These are phyloP conservation scores for Gonocerus acuteangulatus DNA, from an alignment of 2,888 invertebrate species.

Conservation along the genomic window DNA sequence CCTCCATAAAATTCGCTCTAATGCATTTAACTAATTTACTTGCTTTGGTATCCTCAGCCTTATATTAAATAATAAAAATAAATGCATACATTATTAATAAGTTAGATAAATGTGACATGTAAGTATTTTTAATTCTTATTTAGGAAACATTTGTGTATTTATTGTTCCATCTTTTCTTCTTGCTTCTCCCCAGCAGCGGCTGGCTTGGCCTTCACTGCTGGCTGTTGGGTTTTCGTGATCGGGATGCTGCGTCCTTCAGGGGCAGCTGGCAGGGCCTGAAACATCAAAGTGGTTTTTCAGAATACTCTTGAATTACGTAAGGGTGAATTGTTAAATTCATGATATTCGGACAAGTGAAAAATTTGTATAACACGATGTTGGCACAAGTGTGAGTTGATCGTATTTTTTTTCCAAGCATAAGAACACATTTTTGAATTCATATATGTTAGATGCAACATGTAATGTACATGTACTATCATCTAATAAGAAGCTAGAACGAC, in stretches of 20 bases:
- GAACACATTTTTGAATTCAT: too few relatives aligned
- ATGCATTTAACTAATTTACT: not conserved
- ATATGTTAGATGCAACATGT: too few relatives aligned
- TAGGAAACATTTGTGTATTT: not conserved
- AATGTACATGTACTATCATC: too few relatives aligned
- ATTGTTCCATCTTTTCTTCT: slow-evolving; percentile 16
- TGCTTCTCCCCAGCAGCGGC: slow-evolving; percentile 1
- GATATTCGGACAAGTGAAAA: too few relatives aligned
- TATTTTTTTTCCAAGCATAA: too few relatives aligned
- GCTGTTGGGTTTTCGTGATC: slow-evolving; percentile 37
- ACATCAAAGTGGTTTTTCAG: too few relatives aligned
- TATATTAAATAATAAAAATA: not conserved
- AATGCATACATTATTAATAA: too few relatives aligned
- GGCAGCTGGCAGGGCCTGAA: not conserved
- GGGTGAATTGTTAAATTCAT: too few relatives aligned
- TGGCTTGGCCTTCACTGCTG: slow-evolving; percentile 34
- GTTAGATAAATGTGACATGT: not conserved
- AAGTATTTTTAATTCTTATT: not conserved
- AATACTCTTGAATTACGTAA: too few relatives aligned
- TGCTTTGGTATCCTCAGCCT: slow-evolving; percentile 11
- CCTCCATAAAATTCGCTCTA: not conserved
- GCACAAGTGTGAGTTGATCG: too few relatives aligned
- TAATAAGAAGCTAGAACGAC: too few relatives aligned
- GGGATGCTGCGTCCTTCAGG: slow-evolving; percentile 30
- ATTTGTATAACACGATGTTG: too few relatives aligned